Evolutionary conservation across 1,140 invertebrate species (phyloP).

Genomic region (Dinoponera quadriceps): DNA sequence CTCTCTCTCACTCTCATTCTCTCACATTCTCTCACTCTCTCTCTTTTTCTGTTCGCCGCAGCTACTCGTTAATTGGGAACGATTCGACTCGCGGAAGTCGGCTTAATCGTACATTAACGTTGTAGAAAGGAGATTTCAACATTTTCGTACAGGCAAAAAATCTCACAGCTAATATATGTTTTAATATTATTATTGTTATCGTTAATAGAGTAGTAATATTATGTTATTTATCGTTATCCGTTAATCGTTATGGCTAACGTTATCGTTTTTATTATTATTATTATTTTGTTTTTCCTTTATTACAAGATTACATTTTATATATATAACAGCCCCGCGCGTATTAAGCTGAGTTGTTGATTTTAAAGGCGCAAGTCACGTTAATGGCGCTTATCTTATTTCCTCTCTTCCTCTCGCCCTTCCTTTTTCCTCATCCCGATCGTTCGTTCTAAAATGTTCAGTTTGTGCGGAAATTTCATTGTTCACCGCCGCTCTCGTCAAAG

Average conservation of each 20-base stretch:
- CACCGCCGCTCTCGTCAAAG: slow-evolving; percentile 20
- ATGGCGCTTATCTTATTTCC: slow-evolving; percentile 33
- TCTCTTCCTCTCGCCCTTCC: slow-evolving; percentile 4
- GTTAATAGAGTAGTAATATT: slow-evolving; percentile 58
- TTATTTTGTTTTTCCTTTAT: slow-evolving; percentile 59
- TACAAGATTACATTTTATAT: slow-evolving; percentile 68
- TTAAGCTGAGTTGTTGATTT: slow-evolving; percentile 67
- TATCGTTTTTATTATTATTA: slow-evolving; percentile 61
- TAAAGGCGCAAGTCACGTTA: slow-evolving; percentile 70
- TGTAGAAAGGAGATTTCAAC: slow-evolving; percentile 69
- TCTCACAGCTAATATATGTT: slow-evolving; percentile 61
- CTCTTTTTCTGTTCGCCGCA: slow-evolving; percentile 25
- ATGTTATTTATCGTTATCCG: slow-evolving; percentile 59
- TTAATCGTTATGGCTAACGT: slow-evolving; percentile 59
- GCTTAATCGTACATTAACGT: slow-evolving; percentile 57
- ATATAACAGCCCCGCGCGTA: slow-evolving; percentile 65
- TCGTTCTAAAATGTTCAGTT: slow-evolving; percentile 33
- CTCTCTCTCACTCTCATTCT: not conserved
- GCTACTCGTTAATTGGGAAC: slow-evolving; percentile 47
- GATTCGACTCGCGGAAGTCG: slow-evolving; percentile 54
- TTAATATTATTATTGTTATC: slow-evolving; percentile 69
- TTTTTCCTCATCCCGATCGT: not conserved
- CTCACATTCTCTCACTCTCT: not conserved
- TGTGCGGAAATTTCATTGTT: slow-evolving; percentile 34
- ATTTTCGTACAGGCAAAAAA: slow-evolving; percentile 67